Evolutionary conservation across 2,888 invertebrate species (phyloP), one percentile per base, ranked within the genome.

Genomic region (Mayetiola destructor): DNA sequence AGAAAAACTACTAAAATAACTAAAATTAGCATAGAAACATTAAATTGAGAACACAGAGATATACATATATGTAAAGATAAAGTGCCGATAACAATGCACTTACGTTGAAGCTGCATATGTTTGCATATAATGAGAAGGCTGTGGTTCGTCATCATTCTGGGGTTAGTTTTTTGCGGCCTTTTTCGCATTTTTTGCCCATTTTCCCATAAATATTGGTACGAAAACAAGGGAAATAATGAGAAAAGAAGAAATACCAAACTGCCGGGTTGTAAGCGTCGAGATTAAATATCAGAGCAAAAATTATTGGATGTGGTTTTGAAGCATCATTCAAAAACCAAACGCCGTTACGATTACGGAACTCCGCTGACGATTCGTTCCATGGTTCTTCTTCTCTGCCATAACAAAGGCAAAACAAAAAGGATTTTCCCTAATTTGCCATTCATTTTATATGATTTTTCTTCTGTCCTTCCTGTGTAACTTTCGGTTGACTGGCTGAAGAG

Each of bases 111-210:
- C 48, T 27, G 27, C 27, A 27, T 32, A 32, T 27, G 48, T 48
- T 27, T 48, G 48, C 48, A 48, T 48, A 27, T 48, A 48, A 48
- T 48, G 27, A 48, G 48, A 48, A 27, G 27, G 27, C 27, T n/a
- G n/a, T n/a, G n/a, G n/a, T n/a, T n/a, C n/a, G n/a, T 48, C 48
- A 48, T 48, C 48, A 48, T 48, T 48, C 16, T n/a, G n/a, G n/a
- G 48, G 23, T 37, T 14, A 32, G 37, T 37, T 14, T 37, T 12
- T n/a, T 48, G 18, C n/a, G 12, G 48, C 2, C 16, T 14, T 48
- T 48, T 48, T 27, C 2, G 18, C 48, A 48, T 6, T 27, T 4
- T 21, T 48, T 14, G 23, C 3, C 27, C 16, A 48, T 48, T 48
- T 23, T 42, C 27, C 16, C 27, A 16, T n/a, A 10, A n/a, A 1